Percentiles rank a stretch among this genome's conserved stretches.
Conservation (phyloP, 2,113 vertebrate genomes). For the Gila orcuttii region DNA sequence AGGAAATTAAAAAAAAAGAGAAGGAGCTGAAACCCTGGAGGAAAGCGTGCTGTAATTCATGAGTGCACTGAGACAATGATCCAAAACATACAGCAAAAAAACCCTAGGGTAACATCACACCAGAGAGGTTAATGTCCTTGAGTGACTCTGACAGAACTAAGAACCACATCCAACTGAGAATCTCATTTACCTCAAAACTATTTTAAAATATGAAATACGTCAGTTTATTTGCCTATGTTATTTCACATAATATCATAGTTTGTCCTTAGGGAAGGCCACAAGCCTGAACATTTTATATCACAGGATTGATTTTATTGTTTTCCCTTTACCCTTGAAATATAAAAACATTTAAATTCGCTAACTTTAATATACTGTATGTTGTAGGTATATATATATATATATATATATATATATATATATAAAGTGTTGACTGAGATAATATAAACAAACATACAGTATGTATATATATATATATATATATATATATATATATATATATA, state of each 20-base stretch:
- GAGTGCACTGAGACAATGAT: slow-evolving; percentile 3
- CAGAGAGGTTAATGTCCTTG: slow-evolving; percentile 13
- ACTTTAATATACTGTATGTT: no score
- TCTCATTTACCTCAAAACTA: neutral
- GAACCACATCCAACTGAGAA: neutral
- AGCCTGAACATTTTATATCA: neutral
- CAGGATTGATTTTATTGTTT: neutral
- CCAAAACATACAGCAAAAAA: slow-evolving; percentile 6
- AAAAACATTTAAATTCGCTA: no score
- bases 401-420: no score
- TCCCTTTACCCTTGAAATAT: no score
- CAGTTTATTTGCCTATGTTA: neutral
- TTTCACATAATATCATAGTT: neutral
- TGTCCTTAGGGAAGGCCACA: neutral
- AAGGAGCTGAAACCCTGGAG: neutral
- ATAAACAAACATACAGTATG: no score
- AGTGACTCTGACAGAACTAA: neutral
- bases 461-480: neutral
- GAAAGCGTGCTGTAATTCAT: neutral
- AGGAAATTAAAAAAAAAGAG: neutral
- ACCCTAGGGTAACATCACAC: neutral
- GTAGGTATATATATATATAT: neutral
- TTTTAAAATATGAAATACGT: neutral
- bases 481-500: no score
- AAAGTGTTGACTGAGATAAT: no score